phyloP scores from a whole-genome alignment of 2,888 invertebrate genomes.

The Rotaria magnacalcarata region DNA sequence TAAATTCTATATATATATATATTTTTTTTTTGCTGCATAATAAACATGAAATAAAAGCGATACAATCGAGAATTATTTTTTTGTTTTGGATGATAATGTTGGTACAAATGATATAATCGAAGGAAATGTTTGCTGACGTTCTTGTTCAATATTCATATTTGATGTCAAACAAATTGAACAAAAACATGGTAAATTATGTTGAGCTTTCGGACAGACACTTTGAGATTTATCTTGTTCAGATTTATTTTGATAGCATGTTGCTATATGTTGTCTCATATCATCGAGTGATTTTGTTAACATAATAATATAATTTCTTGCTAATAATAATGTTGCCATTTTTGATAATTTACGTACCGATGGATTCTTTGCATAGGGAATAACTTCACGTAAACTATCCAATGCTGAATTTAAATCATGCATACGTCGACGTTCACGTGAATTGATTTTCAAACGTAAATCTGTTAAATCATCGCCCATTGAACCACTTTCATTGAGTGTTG shows the following conservation, averaged over 20 bases:
- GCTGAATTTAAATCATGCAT: slow-evolving; percentile 97
- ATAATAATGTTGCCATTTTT: slow-evolving; percentile 80
- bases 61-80: neutral
- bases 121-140: slow-evolving; percentile 7
- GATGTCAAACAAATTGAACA: slow-evolving; percentile 30
- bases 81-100: neutral
- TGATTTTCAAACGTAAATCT: slow-evolving; percentile 72
- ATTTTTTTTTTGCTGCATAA: neutral
- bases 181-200: slow-evolving; percentile 23
- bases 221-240: neutral
- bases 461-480: neutral
- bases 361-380: slow-evolving; percentile 92
- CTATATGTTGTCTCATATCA: slow-evolving; percentile 66
- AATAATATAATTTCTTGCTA: slow-evolving; percentile 92
- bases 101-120: slow-evolving; percentile 14
- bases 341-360: slow-evolving; percentile 87
- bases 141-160: neutral
- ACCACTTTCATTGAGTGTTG: neutral
- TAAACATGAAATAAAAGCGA: neutral
- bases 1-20: neutral
- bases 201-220: neutral
- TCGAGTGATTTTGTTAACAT: slow-evolving; percentile 88
- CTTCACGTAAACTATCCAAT: slow-evolving; percentile 81
- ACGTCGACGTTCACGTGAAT: slow-evolving; percentile 80
- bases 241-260: neutral